Conservation (phyloP, 2,113 vertebrate species). For the Stegostoma tigrinum region DNA sequence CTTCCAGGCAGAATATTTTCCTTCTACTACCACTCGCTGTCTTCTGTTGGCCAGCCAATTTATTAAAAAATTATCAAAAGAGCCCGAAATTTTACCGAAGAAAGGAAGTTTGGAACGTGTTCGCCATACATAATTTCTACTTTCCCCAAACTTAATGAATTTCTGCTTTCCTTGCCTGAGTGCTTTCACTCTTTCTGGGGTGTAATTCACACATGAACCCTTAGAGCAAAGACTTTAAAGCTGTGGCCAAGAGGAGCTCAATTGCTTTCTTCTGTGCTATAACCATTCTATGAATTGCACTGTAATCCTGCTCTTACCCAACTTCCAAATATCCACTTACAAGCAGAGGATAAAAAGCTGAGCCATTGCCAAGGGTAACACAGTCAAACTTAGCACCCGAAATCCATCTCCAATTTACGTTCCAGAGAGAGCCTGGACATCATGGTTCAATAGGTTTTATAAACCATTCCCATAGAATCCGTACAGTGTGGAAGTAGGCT, state of each 20-base stretch:
- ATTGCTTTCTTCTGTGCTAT: too few relatives aligned
- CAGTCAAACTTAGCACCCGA: neutral
- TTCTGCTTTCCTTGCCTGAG: neutral
- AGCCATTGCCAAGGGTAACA: neutral
- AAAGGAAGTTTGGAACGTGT: neutral
- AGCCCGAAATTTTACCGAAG: neutral
- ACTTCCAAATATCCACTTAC: neutral
- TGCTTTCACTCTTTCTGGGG: neutral
- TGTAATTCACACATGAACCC: neutral
- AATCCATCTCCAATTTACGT: neutral
- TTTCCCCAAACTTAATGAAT: neutral
- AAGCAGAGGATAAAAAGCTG: neutral
- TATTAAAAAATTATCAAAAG: too few relatives aligned
- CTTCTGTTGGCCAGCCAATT: too few relatives aligned
- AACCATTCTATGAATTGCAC: neutral
- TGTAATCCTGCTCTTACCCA: neutral
- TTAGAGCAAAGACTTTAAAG: neutral
- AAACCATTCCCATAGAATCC: too few relatives aligned
- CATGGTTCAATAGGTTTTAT: neutral
- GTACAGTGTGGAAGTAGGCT: too few relatives aligned
- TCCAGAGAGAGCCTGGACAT: neutral
- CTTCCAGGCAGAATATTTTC: too few relatives aligned
- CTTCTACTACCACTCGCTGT: too few relatives aligned
- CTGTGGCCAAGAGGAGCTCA: neutral
- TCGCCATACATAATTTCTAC: neutral